Base-by-base conservation (phyloP, 2,797 vertebrate genomes). In the Anisognathus igniventris region DNA sequence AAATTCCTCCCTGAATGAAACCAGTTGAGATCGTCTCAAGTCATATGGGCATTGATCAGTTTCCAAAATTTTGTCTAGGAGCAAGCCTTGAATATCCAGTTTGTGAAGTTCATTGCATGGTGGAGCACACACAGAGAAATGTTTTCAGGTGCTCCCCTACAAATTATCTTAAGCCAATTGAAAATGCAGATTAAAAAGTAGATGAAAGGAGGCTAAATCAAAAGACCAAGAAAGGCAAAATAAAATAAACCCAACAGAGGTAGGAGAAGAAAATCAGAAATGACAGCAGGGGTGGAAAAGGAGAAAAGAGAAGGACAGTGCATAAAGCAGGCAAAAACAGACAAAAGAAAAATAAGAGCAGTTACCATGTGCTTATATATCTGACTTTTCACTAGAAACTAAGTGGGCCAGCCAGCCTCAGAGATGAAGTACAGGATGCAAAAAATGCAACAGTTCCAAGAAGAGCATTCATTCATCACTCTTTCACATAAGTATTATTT, bases 141-240 rank as follows among this genome's bases (percentile, higher is more conserved):
- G 13, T 51, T 90, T 78, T 47, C 25, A 39, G 27, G 24, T n/a
- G 48, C 30, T 67, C 1, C 0, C 10, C 31, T 57, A 42, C 27
- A 53, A 67, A 17, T 42, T 45, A 24, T 40, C 51, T 60, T 60
- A 37, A 73, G 22, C 31, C 19, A 74, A 19, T 11, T 60, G 48
- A 86, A 90, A 95, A 91, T 35, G 30, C 20, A 48, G 67, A 42
- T 79, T 47, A 28, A 85, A 78, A 68, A 70, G 56, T 16, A 78
- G 56, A 28, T 57, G 19, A 68, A 80, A 87, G 57, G 27, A 67
- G 10, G 24, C 4, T 85, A 60, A 68, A 68, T 66, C 9, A 45
- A 68, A 76, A 42, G 14, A 85, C 14, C 3, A 67, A 42, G 24
- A 62, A 85, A 80, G 7, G 5, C 9, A 82, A 88, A 85, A 78